A percentile compares a stretch with the other conserved stretches of the same genome.
These are phyloP conservation scores for Dugesia japonica DNA, from an alignment of 2,888 invertebrate genomes.

Conservation along the genomic window DNA sequence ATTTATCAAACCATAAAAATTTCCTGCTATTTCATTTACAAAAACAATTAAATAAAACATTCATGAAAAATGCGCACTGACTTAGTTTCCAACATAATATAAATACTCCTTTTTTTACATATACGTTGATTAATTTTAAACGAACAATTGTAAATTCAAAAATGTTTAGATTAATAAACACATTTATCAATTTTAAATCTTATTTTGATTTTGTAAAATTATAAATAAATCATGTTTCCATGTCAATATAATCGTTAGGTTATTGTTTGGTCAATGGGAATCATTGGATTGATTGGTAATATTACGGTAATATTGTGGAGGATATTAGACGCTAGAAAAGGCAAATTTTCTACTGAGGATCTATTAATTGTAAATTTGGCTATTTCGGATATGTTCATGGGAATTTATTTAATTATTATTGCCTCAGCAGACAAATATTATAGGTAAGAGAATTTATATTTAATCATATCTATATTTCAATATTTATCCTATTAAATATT, in stretches of 20 bases:
- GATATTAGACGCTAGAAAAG: slow-evolving; percentile 46
- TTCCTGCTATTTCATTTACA: too few relatives aligned
- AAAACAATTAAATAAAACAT: too few relatives aligned
- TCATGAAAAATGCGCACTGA: too few relatives aligned
- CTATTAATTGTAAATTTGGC: slow-evolving; percentile 55
- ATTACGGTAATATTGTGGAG: slow-evolving; percentile 49
- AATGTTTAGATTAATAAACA: background rate
- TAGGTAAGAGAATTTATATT: background rate
- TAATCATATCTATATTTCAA: too few relatives aligned
- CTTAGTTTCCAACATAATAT: too few relatives aligned
- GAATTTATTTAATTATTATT: slow-evolving; percentile 54
- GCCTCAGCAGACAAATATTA: slow-evolving; percentile 52
- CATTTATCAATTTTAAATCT: too few relatives aligned
- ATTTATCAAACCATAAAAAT: too few relatives aligned
- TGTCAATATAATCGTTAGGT: slow-evolving; percentile 49
- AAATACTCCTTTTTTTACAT: too few relatives aligned
- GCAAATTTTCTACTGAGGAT: slow-evolving; percentile 38
- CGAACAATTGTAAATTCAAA: too few relatives aligned
- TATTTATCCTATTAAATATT: too few relatives aligned
- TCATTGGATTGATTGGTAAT: slow-evolving; percentile 54
- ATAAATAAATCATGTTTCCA: slow-evolving; percentile 32
- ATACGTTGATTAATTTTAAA: too few relatives aligned
- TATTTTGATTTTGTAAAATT: too few relatives aligned
- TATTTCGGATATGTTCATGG: slow-evolving; percentile 56
- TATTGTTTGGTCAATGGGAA: slow-evolving; percentile 56